A percentile compares a stretch with the other conserved stretches of the same genome.
Conservation (phyloP, 2,113 vertebrate species). For the Chloroceryle aenea region DNA sequence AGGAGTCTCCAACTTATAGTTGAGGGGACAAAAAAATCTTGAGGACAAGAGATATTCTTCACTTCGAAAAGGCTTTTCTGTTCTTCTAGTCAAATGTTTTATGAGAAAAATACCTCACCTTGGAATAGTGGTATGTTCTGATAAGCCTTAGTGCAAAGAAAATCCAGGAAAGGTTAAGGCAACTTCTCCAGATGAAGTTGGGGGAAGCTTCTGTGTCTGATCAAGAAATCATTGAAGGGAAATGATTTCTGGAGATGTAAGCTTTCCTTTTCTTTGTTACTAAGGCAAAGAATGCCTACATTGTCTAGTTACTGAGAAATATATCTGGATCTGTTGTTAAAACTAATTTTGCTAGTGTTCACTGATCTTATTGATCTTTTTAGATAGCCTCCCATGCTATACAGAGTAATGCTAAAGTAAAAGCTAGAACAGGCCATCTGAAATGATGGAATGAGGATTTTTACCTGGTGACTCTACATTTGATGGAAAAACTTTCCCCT, state of each 20-base stretch:
- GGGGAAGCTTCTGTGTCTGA: neutral
- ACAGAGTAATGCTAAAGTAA: neutral
- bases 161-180: neutral
- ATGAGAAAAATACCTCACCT: neutral
- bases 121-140: neutral
- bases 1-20: neutral
- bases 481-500: neutral
- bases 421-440: neutral
- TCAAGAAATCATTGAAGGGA: conserved; percentile 1
- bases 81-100: neutral
- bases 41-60: neutral
- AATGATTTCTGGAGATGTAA: conserved; percentile 9
- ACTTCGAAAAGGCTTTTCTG: neutral
- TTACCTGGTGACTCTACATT: neutral
- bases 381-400: neutral
- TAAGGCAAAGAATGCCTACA: neutral
- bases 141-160: neutral
- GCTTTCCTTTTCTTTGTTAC: neutral
- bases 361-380: conserved; percentile 31
- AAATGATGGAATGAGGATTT: neutral
- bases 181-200: neutral
- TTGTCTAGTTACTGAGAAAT: conserved; percentile 27
- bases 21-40: neutral
- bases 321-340: conserved; percentile 22
- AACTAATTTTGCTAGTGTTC: conserved; percentile 20